Evolutionary conservation across 2,888 invertebrate genomes (phyloP).

Genomic region (Mamestra brassicae): DNA sequence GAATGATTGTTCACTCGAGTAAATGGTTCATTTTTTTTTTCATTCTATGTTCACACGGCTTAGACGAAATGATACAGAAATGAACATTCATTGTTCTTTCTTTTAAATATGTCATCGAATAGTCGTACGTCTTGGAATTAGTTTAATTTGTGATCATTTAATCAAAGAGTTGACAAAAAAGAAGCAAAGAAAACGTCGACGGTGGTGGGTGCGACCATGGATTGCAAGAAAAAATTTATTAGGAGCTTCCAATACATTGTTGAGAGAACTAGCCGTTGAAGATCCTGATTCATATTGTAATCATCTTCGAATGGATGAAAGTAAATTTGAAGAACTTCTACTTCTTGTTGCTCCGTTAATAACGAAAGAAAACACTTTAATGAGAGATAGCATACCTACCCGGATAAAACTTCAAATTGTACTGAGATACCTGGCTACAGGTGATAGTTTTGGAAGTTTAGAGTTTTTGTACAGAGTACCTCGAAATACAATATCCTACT

Average conservation of each 20-base stretch:
- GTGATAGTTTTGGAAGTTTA: not conserved
- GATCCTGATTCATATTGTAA: not conserved
- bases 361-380: slow-evolving; percentile 1
- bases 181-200: no score
- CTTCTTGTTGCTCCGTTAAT: not conserved
- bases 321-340: not conserved
- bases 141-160: no score
- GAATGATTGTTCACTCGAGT: no score
- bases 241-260: not conserved
- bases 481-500: not conserved
- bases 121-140: not conserved
- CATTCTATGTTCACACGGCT: not conserved
- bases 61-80: not conserved
- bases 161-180: no score
- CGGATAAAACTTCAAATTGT: not conserved
- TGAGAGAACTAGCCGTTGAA: not conserved
- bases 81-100: not conserved
- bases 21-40: not conserved
- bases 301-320: not conserved
- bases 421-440: not conserved
- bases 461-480: not conserved
- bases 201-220: no score
- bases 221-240: no score
- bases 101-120: not conserved
- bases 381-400: not conserved